phyloP scores from a whole-genome alignment of 2,113 vertebrate species.

The Cacatua alba region DNA sequence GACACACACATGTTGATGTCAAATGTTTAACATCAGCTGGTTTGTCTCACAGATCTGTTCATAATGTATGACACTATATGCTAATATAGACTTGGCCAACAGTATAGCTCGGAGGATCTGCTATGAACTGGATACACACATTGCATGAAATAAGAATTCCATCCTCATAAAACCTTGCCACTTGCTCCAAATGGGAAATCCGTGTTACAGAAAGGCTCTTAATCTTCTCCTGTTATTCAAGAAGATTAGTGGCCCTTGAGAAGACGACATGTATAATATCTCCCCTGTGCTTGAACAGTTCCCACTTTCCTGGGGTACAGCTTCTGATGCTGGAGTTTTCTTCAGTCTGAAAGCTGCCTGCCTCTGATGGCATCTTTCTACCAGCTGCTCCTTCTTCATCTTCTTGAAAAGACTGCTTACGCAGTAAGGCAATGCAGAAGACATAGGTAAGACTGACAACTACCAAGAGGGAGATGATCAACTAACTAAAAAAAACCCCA shows the following conservation, averaged over 20 bases:
- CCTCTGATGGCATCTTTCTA: background rate
- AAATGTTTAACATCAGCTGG: background rate
- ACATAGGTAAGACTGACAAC: background rate
- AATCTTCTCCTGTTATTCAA: background rate
- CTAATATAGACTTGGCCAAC: background rate
- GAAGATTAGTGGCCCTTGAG: background rate
- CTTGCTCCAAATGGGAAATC: background rate
- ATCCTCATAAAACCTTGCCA: background rate
- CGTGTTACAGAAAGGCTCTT: background rate
- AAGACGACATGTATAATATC: rapidly evolving
- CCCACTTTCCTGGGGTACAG: background rate
- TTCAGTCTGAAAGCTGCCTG: background rate
- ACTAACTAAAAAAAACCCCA: background rate
- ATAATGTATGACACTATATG: background rate
- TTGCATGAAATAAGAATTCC: background rate
- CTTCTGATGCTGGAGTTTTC: background rate
- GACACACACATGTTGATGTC: background rate
- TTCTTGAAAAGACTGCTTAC: background rate
- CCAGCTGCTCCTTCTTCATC: background rate
- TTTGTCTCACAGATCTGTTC: background rate
- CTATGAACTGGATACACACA: background rate
- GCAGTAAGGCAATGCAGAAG: background rate
- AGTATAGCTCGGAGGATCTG: background rate
- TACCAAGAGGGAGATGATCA: background rate
- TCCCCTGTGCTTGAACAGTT: background rate